These are phyloP conservation scores for Acrocyrtus sp. DNA, from an alignment of 2,888 invertebrate genomes.

Conservation along the genomic window DNA sequence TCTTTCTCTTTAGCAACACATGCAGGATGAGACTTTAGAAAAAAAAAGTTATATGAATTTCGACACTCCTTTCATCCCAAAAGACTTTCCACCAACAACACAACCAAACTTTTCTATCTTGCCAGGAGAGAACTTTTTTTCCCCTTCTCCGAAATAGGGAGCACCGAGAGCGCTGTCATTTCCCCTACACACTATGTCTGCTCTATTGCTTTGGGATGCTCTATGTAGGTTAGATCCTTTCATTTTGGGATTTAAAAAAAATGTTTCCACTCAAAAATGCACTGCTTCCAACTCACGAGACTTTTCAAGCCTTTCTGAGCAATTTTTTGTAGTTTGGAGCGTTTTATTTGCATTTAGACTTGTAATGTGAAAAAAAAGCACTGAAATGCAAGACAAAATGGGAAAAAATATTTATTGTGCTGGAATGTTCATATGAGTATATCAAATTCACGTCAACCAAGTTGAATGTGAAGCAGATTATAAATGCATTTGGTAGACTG, in stretches of 20 bases:
- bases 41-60: conserved; percentile 53
- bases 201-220: too few relatives aligned
- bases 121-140: conserved; percentile 30
- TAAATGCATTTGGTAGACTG: too few relatives aligned
- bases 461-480: too few relatives aligned
- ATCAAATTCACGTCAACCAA: too few relatives aligned
- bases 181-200: conserved; percentile 27
- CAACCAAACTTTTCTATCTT: too few relatives aligned
- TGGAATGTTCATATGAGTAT: too few relatives aligned
- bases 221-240: conserved; percentile 3
- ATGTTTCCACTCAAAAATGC: conserved; percentile 5
- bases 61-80: conserved; percentile 51
- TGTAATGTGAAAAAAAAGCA: too few relatives aligned
- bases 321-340: conserved; percentile 29
- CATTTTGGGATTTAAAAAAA: conserved; percentile 37
- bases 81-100: conserved; percentile 49
- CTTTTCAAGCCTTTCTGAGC: conserved; percentile 42
- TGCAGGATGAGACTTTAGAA: conserved; percentile 36
- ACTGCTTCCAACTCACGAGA: conserved; percentile 13
- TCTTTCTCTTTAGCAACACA: conserved; percentile 43
- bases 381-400: too few relatives aligned
- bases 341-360: too few relatives aligned
- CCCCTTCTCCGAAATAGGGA: conserved; percentile 7
- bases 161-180: conserved; percentile 7
- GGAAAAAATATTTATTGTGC: too few relatives aligned